These are phyloP conservation scores for Acromyrmex heyeri DNA, from an alignment of 1,140 invertebrate species.

Conservation along the genomic window DNA sequence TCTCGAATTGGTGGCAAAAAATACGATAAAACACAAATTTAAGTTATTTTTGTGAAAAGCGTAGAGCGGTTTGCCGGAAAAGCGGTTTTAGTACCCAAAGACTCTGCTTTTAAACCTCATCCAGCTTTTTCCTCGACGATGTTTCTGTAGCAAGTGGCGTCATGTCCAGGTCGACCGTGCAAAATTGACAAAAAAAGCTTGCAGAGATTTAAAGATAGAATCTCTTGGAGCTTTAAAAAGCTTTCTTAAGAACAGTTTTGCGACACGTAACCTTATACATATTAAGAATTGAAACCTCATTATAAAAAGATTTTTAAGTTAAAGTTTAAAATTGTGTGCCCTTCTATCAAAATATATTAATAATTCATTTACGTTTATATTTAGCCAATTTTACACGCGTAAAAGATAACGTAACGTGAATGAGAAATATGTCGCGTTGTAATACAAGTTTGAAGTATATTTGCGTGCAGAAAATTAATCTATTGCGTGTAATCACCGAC, in stretches of 20 bases:
- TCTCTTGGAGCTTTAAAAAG: not conserved
- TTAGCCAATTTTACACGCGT: not conserved
- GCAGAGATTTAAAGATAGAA: not conserved
- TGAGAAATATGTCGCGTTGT: not conserved
- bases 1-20: not conserved
- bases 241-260: not conserved
- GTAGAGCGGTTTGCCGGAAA: too few relatives aligned
- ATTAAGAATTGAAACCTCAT: not conserved
- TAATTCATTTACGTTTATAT: constrained; percentile 13
- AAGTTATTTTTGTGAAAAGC: not conserved
- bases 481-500: not conserved
- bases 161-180: constrained; percentile 5
- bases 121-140: not conserved
- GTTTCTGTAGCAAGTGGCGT: constrained; percentile 9
- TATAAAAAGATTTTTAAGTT: not conserved
- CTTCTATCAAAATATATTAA: not conserved
- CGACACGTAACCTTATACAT: not conserved
- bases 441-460: not conserved
- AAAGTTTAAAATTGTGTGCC: not conserved
- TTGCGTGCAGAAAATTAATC: constrained; percentile 27
- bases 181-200: not conserved
- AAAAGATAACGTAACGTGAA: not conserved
- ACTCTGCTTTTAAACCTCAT: not conserved
- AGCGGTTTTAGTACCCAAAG: not conserved
- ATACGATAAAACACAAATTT: constrained; percentile 1